Evolutionary conservation across 1,140 invertebrate genomes (phyloP), one percentile per base, ranked within the genome.

Genomic region (Zaprionus camerounensis): DNA sequence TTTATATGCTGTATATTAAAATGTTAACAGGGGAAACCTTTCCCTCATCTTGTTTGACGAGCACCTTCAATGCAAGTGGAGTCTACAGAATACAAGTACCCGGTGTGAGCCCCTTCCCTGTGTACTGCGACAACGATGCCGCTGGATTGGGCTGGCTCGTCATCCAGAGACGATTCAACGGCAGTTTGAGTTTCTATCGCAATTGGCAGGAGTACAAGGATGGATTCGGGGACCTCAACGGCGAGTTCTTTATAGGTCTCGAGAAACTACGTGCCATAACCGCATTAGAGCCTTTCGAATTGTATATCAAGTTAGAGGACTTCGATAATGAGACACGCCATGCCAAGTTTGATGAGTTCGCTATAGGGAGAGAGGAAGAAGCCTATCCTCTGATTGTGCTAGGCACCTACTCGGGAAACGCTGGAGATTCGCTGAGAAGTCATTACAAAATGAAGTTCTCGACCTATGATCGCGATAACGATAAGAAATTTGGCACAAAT

Each of bases 331-430:
- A 92, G 15, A 93, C 93, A 12, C 94, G 93, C 17, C 93, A 93
- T 66, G 96, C 95, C 0, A 92, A 91, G 36, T 97, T 96, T 85
- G 93, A 94, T 15, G 93, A 94, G 20, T 97, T 97, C 79, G 94
- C 94, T 5, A 92, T 97, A 17, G 94, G 94, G 6, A 92, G 93
- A 17, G 95, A 96, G 81, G 82, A 92, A 11, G 94, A 96, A 78
- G 94, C 94, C 1, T 97, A 95, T 82, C 93, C 94, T 13, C 93
- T 97, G 24, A 94, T 94, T 75, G 92, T 94, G 1, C 84, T 97
- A 2, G 94, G 94, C 95, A 96, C 72, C 11, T 87, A 88, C 31
- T 31, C 74, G 9, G 84, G 84, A 9, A 87, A 49, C 15, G 84
- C 84, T 4, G 84, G 84, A 2, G 84, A 87, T 28, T 88, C 84